A percentile compares a stretch with the other conserved stretches of the same genome.
Conservation (phyloP, 2,797 vertebrate species). For the Anableps anableps region DNA sequence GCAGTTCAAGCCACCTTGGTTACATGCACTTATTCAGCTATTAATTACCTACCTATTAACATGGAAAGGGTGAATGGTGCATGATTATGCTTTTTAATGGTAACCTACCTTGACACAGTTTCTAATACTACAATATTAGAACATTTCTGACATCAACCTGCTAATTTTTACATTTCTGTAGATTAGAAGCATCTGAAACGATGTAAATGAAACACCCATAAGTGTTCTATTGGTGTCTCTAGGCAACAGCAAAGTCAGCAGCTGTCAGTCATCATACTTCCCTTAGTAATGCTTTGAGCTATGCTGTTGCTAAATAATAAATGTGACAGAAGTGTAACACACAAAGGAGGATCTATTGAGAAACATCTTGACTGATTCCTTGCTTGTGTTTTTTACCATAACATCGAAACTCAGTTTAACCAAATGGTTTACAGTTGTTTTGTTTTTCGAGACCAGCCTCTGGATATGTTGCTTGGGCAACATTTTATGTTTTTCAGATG, state of each 20-base stretch:
- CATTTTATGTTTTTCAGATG: neutral
- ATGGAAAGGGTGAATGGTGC: conserved; percentile 4
- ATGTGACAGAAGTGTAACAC: neutral
- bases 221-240: conserved; percentile 31
- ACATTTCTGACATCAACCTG: neutral
- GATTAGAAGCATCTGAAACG: neutral
- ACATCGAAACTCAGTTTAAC: neutral
- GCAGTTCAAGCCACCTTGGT: neutral
- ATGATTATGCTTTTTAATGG: conserved; percentile 4
- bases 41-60: conserved; percentile 45
- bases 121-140: neutral
- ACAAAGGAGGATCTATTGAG: neutral
- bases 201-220: neutral
- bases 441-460: neutral
- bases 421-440: neutral
- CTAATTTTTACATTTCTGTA: neutral
- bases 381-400: neutral
- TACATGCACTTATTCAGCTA: conserved; percentile 33
- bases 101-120: conserved; percentile 5
- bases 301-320: conserved; percentile 6
- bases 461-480: neutral
- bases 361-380: neutral
- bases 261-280: neutral
- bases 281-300: neutral
- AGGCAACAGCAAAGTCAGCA: conserved; percentile 37